Base-by-base conservation (phyloP, 1,140 invertebrate genomes). In the Penaeus japonicus region DNA sequence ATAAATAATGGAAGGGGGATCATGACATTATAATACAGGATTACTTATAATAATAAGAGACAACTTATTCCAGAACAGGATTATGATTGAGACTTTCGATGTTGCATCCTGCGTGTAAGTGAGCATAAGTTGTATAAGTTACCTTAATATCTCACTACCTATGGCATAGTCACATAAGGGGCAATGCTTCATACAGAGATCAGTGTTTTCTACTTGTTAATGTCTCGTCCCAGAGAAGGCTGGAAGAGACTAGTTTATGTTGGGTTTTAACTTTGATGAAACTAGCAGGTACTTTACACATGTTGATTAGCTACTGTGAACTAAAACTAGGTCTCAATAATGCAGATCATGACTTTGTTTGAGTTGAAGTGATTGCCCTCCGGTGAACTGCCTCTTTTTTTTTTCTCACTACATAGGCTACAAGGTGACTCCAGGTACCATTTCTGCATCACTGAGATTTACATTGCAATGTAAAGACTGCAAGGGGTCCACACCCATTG, bases 401-500 rank as follows among this genome's bases (percentile, higher is more conserved):
- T 55, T 55, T 77, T 59, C 62, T 35, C 39, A 82, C 27, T 82
- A 57, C 35, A 57, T 73, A 65, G 65, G 83, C 62, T 82, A 82
- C 57, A 87, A 87, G 47, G 35, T 87, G 80, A 73, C 80, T 73
- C 78, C 85, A 87, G 85, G 85, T 87, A 87, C 85, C 55, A 82
- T 87, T 87, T 87, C 59, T 82, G 62, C 85, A 82, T 73, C 54
- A 82, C 85, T 87, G 79, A 75, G 70, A 55, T 87, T 70, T 87
- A 65, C 27, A 53, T 39, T 27, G 30, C n/a, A 39, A 82, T 53
- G 47, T 70, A 77, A 82, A 87, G 24, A 24, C 83, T 22, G 62
- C 77, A 55, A 35, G 55, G 32, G 84, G 73, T 59, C 77, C 30
- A 85, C 79, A 85, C 59, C 30, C 73, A 27, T 55, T 78, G 73